phyloP scores from a whole-genome alignment of 2,797 vertebrate genomes.

The Alauda arvensis region DNA sequence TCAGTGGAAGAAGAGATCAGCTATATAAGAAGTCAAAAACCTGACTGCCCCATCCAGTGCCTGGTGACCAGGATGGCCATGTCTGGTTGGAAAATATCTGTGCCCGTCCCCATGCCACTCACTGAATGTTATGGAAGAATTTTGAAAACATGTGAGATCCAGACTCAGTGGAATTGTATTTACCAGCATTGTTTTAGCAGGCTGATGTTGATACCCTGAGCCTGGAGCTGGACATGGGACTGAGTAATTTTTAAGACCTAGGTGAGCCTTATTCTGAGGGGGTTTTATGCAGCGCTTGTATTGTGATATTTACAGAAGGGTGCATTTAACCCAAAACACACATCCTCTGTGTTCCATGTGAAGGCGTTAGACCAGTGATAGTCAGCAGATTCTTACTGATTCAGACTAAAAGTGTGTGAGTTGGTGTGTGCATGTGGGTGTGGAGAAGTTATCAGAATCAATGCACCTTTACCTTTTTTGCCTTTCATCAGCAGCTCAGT shows the following conservation, averaged over 20 bases:
- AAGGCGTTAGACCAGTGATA: background rate
- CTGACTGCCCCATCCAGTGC: background rate
- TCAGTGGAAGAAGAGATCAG: background rate
- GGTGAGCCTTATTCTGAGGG: background rate
- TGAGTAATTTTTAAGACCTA: background rate
- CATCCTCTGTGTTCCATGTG: accelerated
- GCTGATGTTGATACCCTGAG: background rate
- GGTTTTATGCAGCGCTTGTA: background rate
- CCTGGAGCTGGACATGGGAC: background rate
- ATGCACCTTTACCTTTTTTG: background rate
- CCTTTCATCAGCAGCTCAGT: background rate
- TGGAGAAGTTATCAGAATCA: background rate
- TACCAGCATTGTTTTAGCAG: background rate
- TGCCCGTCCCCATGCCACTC: background rate
- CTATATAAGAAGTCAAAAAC: background rate
- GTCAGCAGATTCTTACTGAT: background rate
- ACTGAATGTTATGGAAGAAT: background rate
- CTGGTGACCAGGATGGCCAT: accelerated
- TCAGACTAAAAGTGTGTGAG: background rate
- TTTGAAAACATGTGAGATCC: background rate
- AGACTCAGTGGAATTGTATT: background rate
- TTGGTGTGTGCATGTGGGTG: background rate
- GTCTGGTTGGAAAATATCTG: background rate
- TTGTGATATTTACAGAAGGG: background rate
- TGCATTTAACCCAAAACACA: background rate